A percentile compares a stretch with the other conserved stretches of the same genome.
These are phyloP conservation scores for Eonycteris spelaea DNA, from an alignment of 2,113 vertebrate species.

Conservation along the genomic window DNA sequence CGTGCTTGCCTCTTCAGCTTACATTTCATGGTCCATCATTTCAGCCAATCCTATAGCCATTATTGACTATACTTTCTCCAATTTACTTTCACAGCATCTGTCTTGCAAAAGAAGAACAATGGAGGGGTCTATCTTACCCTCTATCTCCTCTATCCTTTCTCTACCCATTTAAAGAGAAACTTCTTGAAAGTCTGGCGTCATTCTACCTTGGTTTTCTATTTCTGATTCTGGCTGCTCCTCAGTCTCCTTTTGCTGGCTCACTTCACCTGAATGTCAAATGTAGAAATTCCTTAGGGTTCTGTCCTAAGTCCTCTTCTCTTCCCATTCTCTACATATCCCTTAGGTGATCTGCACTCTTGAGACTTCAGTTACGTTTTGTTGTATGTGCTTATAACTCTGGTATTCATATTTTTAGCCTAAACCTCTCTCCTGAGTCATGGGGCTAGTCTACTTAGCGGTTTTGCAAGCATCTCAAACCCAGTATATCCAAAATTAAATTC, in stretches of 20 bases:
- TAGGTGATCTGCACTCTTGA: neutral
- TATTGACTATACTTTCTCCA: neutral
- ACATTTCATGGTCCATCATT: neutral
- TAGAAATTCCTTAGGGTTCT: neutral
- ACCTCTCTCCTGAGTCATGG: neutral
- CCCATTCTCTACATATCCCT: neutral
- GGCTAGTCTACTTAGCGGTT: neutral
- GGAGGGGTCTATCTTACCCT: neutral
- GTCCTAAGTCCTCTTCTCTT: neutral
- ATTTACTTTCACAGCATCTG: neutral
- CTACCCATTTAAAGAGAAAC: neutral
- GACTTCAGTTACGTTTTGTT: neutral
- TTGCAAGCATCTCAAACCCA: neutral
- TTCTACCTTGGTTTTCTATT: neutral
- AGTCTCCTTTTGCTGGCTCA: neutral
- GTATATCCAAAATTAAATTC: neutral
- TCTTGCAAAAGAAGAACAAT: neutral
- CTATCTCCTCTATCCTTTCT: neutral
- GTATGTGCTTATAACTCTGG: neutral
- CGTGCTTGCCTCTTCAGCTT: neutral
- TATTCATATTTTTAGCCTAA: neutral
- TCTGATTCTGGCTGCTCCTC: neutral
- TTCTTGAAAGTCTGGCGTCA: neutral
- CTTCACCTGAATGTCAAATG: neutral
- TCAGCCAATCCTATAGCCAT: neutral